A percentile compares a stretch with the other conserved stretches of the same genome.
Conservation (phyloP, 2,797 vertebrate species). For the Todus mexicanus region DNA sequence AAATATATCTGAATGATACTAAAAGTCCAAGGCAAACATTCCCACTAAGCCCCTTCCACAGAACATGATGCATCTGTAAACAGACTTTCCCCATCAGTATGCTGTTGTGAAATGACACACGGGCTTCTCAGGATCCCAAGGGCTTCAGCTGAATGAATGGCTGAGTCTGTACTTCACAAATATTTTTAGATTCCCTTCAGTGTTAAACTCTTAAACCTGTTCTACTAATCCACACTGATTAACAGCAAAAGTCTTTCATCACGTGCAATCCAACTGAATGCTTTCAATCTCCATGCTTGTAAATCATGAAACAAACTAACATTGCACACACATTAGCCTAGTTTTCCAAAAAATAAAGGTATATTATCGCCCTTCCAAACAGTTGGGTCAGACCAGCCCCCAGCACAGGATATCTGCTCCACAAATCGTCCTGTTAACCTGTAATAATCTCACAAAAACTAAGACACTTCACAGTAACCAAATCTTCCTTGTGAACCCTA, state of each 20-base stretch:
- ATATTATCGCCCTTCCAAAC: neutral
- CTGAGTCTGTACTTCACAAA: neutral
- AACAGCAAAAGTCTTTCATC: neutral
- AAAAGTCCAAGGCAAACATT: constrained; percentile 1
- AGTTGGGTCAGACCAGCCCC: neutral
- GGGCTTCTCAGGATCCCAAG: neutral
- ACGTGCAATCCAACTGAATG: neutral
- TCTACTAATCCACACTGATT: neutral
- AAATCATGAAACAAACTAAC: neutral
- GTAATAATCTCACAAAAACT: neutral
- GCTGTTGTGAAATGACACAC: neutral
- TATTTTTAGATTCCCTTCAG: neutral
- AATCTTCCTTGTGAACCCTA: neutral
- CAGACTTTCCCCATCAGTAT: neutral
- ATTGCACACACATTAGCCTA: neutral
- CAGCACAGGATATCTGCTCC: neutral
- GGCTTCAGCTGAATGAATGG: neutral
- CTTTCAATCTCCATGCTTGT: neutral
- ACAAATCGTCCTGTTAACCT: neutral
- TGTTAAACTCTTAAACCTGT: neutral
- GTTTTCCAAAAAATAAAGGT: neutral
- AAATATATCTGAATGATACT: neutral
- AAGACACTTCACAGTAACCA: neutral
- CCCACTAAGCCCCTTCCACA: neutral
- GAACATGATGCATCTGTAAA: neutral